Evolutionary conservation across 2,797 vertebrate genomes (phyloP).

Genomic region (Odontamblyopus lacepedii): DNA sequence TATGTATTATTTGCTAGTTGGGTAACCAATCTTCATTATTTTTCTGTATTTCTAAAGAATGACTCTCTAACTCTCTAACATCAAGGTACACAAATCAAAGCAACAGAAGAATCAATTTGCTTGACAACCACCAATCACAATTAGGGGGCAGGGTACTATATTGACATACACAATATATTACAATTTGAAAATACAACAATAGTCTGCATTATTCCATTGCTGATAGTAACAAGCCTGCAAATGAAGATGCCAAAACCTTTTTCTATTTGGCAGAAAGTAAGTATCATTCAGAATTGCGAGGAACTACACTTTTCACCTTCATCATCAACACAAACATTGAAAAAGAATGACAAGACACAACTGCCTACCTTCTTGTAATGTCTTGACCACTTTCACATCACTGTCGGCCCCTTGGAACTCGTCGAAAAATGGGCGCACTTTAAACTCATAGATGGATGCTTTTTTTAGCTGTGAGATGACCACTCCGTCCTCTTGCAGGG

Average conservation of each 20-base stretch:
- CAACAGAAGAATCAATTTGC: neutral
- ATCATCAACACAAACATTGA: neutral
- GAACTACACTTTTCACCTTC: neutral
- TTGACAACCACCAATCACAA: neutral
- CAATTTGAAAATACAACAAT: too few relatives aligned
- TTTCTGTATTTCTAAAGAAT: neutral
- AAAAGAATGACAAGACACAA: constrained; percentile 5
- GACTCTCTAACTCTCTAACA: neutral
- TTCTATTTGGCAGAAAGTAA: neutral
- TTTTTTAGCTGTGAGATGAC: constrained; percentile 89
- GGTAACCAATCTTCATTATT: neutral
- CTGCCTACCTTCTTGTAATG: constrained; percentile 92
- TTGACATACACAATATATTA: too few relatives aligned
- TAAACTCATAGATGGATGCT: constrained; percentile 96
- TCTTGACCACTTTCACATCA: constrained; percentile 93
- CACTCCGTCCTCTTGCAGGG: constrained; percentile 84
- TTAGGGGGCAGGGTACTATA: too few relatives aligned
- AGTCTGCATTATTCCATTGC: too few relatives aligned
- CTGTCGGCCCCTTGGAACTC: constrained; percentile 98
- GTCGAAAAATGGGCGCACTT: constrained; percentile 96
- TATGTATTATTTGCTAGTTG: too few relatives aligned
- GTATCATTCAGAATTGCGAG: too few relatives aligned
- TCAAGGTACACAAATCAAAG: neutral
- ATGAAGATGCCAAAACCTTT: neutral
- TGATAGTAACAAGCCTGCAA: too few relatives aligned